Percentiles rank a stretch among this genome's conserved stretches.
Evolutionary conservation across 2,113 vertebrate species (phyloP).

Genomic region (Pseudonaja textilis): DNA sequence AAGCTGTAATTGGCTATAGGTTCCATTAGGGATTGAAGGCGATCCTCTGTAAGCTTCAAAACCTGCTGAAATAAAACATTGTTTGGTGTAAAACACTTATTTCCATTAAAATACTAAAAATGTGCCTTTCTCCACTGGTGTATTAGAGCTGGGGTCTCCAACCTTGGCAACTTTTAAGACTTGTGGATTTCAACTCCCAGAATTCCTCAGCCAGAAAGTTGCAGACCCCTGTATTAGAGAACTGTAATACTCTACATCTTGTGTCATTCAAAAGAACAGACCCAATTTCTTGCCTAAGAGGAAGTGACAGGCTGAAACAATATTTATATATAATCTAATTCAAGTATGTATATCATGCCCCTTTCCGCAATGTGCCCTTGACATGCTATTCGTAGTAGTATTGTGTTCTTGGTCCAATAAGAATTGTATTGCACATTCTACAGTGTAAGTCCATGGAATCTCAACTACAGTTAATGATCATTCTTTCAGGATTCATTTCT

Average conservation of each 20-base stretch:
- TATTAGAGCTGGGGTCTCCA: neutral
- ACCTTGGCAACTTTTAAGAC: no score
- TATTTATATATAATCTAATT: neutral
- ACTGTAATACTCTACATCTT: neutral
- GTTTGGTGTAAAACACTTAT: neutral
- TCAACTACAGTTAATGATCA: neutral
- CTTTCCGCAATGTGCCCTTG: neutral
- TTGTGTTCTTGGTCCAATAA: neutral
- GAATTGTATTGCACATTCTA: neutral
- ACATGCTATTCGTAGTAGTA: neutral
- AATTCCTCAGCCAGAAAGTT: no score
- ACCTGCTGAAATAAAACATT: constrained; percentile 52
- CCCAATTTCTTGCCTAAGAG: neutral
- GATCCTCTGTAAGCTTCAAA: constrained; percentile 75
- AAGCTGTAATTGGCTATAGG: constrained; percentile 74
- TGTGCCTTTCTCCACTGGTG: neutral
- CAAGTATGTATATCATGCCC: neutral
- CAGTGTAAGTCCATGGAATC: neutral
- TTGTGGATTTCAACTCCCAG: no score
- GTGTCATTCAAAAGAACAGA: neutral
- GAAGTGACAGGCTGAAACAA: neutral
- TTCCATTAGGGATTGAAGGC: constrained; percentile 73
- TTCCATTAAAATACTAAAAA: neutral
- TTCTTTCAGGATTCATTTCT: neutral
- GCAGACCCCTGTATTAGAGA: neutral